Base-by-base conservation (phyloP, 2,888 invertebrate genomes). In the Nomada goodeniana region DNA sequence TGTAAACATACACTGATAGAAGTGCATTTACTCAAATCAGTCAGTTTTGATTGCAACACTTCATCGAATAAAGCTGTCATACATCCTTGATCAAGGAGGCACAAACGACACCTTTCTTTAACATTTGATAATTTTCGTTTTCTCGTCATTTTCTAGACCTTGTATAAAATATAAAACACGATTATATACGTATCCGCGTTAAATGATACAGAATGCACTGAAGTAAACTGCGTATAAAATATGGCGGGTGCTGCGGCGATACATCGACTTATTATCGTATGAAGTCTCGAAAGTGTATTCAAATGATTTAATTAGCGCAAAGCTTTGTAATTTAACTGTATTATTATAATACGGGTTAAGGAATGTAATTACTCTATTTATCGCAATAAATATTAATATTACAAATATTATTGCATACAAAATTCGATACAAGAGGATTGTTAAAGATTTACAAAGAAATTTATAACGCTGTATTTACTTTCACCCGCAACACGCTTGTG, bases 31-130 rank as follows among this genome's bases (percentile, higher is more conserved):
- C 85, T 84, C 11, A 94, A 85, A 71, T 93, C 91, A 23, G 90
- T 84, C 23, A 93, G 69, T 76, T 90, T 90, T n/a, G 83, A 73
- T n/a, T 85, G 84, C 4, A 93, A 47, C 26, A 86, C 72, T 20
- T 91, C 89, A 11, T 84, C 85, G 65, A 91, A 91, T 2, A 94
- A 74, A 64, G 90, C 83, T 60, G 84, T 90, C 91, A 92, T 91
- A 47, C 88, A 90, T 29, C 90, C 91, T 18, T 91, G 83, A 5
- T 91, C 90, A 53, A 85, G 63, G 11, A 93, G 84, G 64, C 93
- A 94, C 61, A 93, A 82, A n/a, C 93, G 91, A 76, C 93, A 94
- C 52, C 90, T 90, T 11, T 89, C 88, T 55, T 81, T 86, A 23
- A 91, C 50, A 67, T 88, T 87, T 29, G 82, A 55, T 36, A 89